Conservation (phyloP, 2,888 invertebrate genomes). For the Chymomyza fuscimana region DNA sequence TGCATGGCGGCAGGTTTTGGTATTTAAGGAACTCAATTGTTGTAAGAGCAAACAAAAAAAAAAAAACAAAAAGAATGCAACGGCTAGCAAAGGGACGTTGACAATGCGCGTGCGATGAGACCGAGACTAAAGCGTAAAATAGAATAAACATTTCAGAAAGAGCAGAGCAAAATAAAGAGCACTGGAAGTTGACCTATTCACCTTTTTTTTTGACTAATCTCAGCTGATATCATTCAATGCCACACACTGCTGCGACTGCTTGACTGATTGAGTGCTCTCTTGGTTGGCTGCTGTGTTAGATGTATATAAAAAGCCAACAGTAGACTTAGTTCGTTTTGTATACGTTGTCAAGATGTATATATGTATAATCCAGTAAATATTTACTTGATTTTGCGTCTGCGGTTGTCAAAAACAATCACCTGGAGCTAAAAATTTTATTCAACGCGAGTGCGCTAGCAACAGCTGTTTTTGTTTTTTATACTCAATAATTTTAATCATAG, state of each 20-base stretch:
- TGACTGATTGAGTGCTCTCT: too few relatives aligned
- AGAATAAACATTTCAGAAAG: background rate
- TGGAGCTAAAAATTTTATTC: too few relatives aligned
- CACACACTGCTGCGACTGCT: too few relatives aligned
- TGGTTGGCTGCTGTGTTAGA: background rate
- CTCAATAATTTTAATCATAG: too few relatives aligned
- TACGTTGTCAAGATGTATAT: too few relatives aligned
- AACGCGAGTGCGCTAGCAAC: too few relatives aligned
- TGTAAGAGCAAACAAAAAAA: background rate
- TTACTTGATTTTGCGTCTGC: too few relatives aligned
- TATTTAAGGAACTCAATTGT: background rate
- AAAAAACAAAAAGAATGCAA: background rate
- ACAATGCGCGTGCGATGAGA: conserved; percentile 22
- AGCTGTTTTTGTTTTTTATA: too few relatives aligned
- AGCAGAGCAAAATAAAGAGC: background rate
- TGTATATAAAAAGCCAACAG: too few relatives aligned
- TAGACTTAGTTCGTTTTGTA: too few relatives aligned
- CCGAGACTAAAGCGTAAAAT: background rate
- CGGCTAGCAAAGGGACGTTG: conserved; percentile 9
- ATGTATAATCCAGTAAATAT: too few relatives aligned
- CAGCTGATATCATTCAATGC: background rate
- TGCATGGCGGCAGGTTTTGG: conserved; percentile 3
- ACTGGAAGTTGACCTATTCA: background rate
- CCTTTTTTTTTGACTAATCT: background rate
- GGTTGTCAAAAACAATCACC: too few relatives aligned